Percentiles rank a stretch among this genome's conserved stretches.
Conservation (phyloP, 2,888 invertebrate genomes). For the Cheilosia vulpina region DNA sequence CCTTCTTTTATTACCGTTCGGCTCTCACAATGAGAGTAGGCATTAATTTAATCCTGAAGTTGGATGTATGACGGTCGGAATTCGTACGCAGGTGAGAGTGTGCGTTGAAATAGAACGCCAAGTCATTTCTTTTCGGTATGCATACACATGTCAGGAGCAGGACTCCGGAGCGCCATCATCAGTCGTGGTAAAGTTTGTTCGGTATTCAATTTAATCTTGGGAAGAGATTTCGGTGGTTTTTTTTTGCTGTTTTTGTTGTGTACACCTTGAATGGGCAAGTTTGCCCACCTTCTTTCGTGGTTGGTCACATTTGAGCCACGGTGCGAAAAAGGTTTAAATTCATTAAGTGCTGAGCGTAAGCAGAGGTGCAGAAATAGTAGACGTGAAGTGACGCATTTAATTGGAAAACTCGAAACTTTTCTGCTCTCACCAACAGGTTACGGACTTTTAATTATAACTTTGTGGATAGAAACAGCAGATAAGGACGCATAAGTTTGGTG, state of each 20-base stretch:
- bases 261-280: neutral
- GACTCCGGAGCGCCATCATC: slow-evolving; percentile 59
- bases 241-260: slow-evolving; percentile 6
- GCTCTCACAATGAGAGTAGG: slow-evolving; percentile 21
- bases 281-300: slow-evolving; percentile 16
- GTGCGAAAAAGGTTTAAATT: slow-evolving; percentile 65
- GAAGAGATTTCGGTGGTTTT: neutral
- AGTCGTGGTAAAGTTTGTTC: slow-evolving; percentile 63
- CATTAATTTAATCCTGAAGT: slow-evolving; percentile 39
- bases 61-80: slow-evolving; percentile 1
- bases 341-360: slow-evolving; percentile 56
- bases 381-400: slow-evolving; percentile 62
- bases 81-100: neutral
- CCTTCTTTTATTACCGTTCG: slow-evolving; percentile 29
- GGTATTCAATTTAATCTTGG: slow-evolving; percentile 44
- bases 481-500: neutral
- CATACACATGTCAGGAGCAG: slow-evolving; percentile 17
- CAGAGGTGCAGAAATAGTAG: neutral
- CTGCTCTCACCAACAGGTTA: slow-evolving; percentile 38
- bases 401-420: slow-evolving; percentile 61
- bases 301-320: slow-evolving; percentile 31
- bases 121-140: slow-evolving; percentile 42
- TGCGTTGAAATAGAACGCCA: slow-evolving; percentile 37
- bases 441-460: slow-evolving; percentile 47
- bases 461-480: neutral